phyloP scores from a whole-genome alignment of 2,797 vertebrate species.

The Ammospiza maritima region DNA sequence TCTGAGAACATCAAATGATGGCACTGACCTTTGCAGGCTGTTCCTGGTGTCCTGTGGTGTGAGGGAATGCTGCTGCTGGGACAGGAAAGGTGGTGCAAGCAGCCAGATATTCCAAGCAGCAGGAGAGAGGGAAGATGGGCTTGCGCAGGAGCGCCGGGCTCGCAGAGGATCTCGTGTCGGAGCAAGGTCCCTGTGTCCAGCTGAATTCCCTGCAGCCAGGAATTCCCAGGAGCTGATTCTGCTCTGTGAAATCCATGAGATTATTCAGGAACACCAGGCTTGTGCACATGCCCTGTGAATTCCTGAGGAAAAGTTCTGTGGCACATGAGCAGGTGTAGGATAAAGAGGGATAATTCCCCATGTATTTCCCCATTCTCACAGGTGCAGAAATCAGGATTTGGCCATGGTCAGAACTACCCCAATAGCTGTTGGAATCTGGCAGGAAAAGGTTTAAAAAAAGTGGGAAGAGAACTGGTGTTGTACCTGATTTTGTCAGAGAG shows the following conservation, averaged over 20 bases:
- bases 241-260: fast-evolving
- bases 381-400: background rate
- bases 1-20: background rate
- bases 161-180: fast-evolving
- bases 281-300: fast-evolving
- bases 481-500: background rate
- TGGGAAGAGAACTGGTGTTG: fast-evolving
- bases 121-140: background rate
- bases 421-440: too few species aligned
- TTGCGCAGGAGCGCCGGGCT: fast-evolving
- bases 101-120: background rate
- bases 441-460: background rate
- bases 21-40: background rate
- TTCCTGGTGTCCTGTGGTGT: fast-evolving
- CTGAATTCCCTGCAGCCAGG: background rate
- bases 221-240: background rate
- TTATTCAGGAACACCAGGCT: fast-evolving
- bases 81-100: background rate
- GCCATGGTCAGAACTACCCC: fast-evolving
- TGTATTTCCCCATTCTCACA: fast-evolving
- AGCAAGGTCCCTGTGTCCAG: background rate
- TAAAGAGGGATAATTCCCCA: background rate
- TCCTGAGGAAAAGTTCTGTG: background rate
- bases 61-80: background rate
- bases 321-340: fast-evolving